Conservation (phyloP, 2,797 vertebrate genomes). For the Liparis tanakae region DNA sequence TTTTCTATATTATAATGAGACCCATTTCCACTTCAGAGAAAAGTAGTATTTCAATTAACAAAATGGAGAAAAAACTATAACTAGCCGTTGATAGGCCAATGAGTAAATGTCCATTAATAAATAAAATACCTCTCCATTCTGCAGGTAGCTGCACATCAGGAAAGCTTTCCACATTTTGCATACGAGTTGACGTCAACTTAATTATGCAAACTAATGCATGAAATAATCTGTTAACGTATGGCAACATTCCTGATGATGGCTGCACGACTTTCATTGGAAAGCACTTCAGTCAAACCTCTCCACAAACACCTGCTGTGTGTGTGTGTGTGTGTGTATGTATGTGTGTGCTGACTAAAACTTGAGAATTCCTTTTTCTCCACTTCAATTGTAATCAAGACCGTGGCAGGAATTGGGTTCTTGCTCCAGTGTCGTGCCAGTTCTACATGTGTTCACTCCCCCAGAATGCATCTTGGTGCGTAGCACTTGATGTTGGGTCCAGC, state of each 20-base stretch:
- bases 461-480: background rate
- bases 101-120: background rate
- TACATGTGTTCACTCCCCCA: background rate
- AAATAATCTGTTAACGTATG: background rate
- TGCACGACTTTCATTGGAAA: background rate
- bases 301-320: background rate
- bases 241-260: background rate
- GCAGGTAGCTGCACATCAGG: background rate
- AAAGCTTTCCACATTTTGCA: background rate
- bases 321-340: background rate
- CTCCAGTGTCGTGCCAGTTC: background rate
- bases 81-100: background rate
- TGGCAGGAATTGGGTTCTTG: background rate
- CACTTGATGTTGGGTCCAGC: background rate
- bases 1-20: too few relatives aligned
- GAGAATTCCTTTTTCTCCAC: background rate
- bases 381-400: background rate
- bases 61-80: too few relatives aligned
- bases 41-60: too few relatives aligned
- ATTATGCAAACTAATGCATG: constrained; percentile 3
- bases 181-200: background rate
- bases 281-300: background rate
- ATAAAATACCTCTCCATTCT: background rate
- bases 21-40: too few relatives aligned
- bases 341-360: background rate